These are phyloP conservation scores for Callimorpha dominula DNA, from an alignment of 2,888 invertebrate species.

Conservation along the genomic window DNA sequence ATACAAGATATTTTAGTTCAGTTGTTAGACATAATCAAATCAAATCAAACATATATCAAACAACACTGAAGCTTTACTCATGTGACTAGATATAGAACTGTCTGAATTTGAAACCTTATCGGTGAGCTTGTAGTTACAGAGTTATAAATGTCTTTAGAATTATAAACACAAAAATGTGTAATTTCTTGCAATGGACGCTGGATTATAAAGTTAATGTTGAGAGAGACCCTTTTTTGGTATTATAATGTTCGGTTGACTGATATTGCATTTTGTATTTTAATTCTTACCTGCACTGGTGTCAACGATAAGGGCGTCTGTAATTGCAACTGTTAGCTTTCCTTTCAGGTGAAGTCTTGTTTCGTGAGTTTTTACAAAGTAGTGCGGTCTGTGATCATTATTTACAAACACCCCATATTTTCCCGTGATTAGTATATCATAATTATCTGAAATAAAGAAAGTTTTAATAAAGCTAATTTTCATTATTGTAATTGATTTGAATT, in stretches of 20 bases:
- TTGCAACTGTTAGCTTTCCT: neutral
- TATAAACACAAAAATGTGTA: too few relatives aligned
- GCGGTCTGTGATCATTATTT: neutral
- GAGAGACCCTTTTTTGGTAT: neutral
- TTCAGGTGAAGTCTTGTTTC: neutral
- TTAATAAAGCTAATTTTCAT: neutral
- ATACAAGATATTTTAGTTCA: neutral
- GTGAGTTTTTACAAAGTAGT: neutral
- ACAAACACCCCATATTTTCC: neutral
- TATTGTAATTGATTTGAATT: neutral
- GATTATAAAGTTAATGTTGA: too few relatives aligned
- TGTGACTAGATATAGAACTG: too few relatives aligned
- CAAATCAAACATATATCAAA: too few relatives aligned
- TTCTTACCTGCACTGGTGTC: neutral
- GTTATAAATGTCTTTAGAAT: too few relatives aligned
- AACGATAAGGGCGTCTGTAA: neutral
- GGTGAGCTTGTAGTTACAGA: too few relatives aligned
- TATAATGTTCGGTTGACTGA: too few relatives aligned
- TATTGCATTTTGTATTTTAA: neutral
- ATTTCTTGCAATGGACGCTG: too few relatives aligned
- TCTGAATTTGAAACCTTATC: too few relatives aligned
- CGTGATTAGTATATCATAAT: neutral
- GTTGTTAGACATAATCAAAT: too few relatives aligned
- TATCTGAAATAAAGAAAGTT: neutral
- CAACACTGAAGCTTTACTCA: too few relatives aligned